These are phyloP conservation scores for Microctonus hyperodae DNA, from an alignment of 2,888 invertebrate genomes.

Conservation along the genomic window DNA sequence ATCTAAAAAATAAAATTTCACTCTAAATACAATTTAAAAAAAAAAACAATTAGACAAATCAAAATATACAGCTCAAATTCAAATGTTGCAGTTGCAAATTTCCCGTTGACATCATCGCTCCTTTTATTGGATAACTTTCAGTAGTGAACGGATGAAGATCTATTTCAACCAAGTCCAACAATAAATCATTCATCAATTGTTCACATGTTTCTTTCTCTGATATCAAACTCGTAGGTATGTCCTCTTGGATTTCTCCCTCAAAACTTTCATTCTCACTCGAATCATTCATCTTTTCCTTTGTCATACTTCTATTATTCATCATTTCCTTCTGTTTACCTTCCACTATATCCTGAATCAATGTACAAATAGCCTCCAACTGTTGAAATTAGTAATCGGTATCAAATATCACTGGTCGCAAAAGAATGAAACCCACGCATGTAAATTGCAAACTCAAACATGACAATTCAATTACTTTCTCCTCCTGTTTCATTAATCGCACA, in stretches of 20 bases:
- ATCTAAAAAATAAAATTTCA: constrained; percentile 40
- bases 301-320: not conserved
- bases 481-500: constrained; percentile 27
- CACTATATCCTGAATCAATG: not conserved
- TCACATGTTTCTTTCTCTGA: not conserved
- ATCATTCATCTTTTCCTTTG: constrained; percentile 4
- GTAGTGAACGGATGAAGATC: constrained; percentile 54
- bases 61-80: constrained; percentile 56
- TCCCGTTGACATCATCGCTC: constrained; percentile 51
- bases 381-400: constrained; percentile 13
- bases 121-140: constrained; percentile 49
- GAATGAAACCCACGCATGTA: constrained; percentile 8
- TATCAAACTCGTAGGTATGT: too few relatives aligned
- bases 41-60: not conserved
- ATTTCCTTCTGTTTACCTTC: not conserved
- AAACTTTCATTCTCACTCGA: not conserved
- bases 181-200: not conserved
- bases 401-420: not conserved
- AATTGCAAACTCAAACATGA: not conserved
- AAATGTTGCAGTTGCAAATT: constrained; percentile 56
- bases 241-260: not conserved
- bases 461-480: constrained; percentile 19
- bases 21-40: too few relatives aligned
- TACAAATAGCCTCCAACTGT: constrained; percentile 8
- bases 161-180: constrained; percentile 3